phyloP scores from a whole-genome alignment of 1,140 invertebrate species.

The Zelostemma sp. region DNA sequence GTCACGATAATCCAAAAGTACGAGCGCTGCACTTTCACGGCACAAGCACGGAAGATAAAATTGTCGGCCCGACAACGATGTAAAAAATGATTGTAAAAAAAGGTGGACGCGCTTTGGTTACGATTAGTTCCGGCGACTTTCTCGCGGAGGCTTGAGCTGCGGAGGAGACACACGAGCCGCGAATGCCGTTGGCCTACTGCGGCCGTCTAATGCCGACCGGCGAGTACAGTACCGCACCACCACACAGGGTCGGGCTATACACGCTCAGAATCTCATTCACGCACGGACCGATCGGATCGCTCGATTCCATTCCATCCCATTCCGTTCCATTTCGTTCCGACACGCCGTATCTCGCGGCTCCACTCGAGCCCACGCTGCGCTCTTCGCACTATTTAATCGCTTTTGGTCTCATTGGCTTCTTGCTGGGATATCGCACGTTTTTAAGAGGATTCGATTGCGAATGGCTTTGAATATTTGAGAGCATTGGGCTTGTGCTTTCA shows the following conservation, averaged over 20 bases:
- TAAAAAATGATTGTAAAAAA: too few relatives aligned
- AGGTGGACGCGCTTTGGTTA: too few relatives aligned
- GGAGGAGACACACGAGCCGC: constrained; percentile 56
- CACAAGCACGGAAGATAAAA: too few relatives aligned
- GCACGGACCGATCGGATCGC: constrained; percentile 21
- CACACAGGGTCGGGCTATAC: constrained; percentile 19
- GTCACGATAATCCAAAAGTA: not conserved
- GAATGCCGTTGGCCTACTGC: constrained; percentile 68
- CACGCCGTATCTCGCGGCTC: constrained; percentile 36
- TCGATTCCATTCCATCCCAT: constrained; percentile 50
- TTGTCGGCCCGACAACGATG: too few relatives aligned
- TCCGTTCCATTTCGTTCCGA: constrained; percentile 28
- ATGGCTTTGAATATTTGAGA: too few relatives aligned
- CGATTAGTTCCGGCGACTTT: not conserved
- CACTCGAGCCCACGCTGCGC: constrained; percentile 33
- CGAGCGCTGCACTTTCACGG: constrained; percentile 3
- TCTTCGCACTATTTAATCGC: constrained; percentile 1
- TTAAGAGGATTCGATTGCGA: too few relatives aligned
- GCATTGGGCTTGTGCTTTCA: too few relatives aligned
- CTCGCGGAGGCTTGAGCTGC: constrained; percentile 20
- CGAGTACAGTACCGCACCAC: constrained; percentile 42
- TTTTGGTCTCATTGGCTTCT: not conserved
- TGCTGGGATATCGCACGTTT: too few relatives aligned
- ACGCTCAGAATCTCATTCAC: constrained; percentile 32
- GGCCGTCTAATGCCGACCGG: constrained; percentile 54